Evolutionary conservation across 2,113 vertebrate genomes (phyloP).

Genomic region (Scolopax mira): DNA sequence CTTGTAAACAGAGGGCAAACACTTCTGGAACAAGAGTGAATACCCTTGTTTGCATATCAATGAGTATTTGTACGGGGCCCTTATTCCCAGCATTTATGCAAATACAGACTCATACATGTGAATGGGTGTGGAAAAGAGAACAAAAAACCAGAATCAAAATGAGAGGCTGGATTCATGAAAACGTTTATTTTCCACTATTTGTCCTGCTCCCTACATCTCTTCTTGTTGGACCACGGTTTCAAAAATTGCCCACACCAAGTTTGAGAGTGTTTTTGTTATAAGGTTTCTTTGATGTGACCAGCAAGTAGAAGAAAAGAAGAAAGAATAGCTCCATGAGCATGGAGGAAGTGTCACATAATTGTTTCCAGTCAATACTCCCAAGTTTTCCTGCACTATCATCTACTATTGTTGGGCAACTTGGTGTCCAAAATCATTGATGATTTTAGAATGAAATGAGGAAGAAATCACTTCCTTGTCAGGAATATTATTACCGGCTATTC

Average conservation of each 20-base stretch:
- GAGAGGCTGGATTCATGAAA: background rate
- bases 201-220: background rate
- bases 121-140: constrained; percentile 1
- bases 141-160: background rate
- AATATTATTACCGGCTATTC: background rate
- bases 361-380: background rate
- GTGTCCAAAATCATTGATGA: background rate
- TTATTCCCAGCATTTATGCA: constrained; percentile 47
- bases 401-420: background rate
- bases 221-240: background rate
- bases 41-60: constrained; percentile 52
- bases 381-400: background rate
- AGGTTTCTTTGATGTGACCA: background rate
- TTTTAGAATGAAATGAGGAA: background rate
- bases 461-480: background rate
- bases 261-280: background rate
- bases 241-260: background rate
- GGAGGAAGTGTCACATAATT: background rate
- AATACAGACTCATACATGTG: constrained; percentile 34
- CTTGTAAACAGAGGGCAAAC: constrained; percentile 33
- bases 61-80: background rate
- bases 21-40: constrained; percentile 26
- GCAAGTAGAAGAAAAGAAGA: background rate
- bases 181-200: constrained; percentile 34
- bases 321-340: background rate